phyloP scores from a whole-genome alignment of 92 coral and sea anemone genomes.

The Siderastrea radians region DNA sequence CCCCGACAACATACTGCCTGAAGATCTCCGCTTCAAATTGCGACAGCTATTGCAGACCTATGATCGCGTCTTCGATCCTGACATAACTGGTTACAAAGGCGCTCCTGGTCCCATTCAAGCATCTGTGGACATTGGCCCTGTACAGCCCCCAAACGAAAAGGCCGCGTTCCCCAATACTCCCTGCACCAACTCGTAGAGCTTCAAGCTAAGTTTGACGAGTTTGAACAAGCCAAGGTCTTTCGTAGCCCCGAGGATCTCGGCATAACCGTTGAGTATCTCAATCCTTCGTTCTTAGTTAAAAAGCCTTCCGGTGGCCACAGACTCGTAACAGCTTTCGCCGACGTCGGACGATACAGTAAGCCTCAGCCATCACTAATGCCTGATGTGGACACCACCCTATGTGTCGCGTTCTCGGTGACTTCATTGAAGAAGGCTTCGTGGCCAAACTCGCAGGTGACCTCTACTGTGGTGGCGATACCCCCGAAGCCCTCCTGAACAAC shows the following conservation, averaged over 20 bases:
- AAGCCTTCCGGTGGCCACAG: constrained; percentile 57
- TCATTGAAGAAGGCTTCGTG: constrained; percentile 62
- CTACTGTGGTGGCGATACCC: constrained; percentile 62
- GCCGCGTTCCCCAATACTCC: constrained; percentile 51
- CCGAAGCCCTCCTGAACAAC: constrained; percentile 44
- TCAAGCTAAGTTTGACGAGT: constrained; percentile 45
- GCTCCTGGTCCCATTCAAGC: constrained; percentile 53
- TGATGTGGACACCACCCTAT: constrained; percentile 58
- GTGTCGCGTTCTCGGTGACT: constrained; percentile 58
- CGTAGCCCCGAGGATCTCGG: constrained; percentile 48
- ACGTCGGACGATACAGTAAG: no score
- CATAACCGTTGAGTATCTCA: constrained; percentile 54
- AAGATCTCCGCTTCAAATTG: constrained; percentile 37
- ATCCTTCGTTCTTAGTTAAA: constrained; percentile 63
- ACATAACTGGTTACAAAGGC: constrained; percentile 53
- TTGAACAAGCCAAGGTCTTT: constrained; percentile 52
- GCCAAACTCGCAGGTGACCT: constrained; percentile 75
- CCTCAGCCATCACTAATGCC: no score
- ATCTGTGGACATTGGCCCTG: constrained; percentile 46
- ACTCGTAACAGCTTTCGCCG: no score
- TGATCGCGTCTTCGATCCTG: constrained; percentile 50
- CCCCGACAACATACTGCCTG: constrained; percentile 57
- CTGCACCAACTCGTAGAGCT: constrained; percentile 28
- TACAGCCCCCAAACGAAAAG: constrained; percentile 52
- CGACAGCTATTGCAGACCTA: constrained; percentile 30